These are phyloP conservation scores for Dyspetes luteomarginatus DNA, from an alignment of 2,888 invertebrate genomes.

Conservation along the genomic window DNA sequence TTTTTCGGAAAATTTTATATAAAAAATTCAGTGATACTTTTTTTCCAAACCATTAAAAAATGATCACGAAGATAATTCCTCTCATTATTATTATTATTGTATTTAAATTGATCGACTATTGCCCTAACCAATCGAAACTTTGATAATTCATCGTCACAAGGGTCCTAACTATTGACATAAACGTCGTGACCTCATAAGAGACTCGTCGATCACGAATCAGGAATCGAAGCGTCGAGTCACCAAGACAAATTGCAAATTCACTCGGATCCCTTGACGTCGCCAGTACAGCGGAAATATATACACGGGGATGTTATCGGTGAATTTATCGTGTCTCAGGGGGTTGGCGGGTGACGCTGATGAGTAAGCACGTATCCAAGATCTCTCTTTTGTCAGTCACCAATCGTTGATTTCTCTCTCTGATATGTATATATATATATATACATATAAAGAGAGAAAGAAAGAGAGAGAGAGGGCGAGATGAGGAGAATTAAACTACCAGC, in stretches of 20 bases:
- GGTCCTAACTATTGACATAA: conserved; percentile 23
- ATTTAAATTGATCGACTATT: conserved; percentile 38
- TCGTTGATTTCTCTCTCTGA: no score
- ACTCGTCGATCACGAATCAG: conserved; percentile 34
- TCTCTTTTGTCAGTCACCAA: conserved; percentile 65
- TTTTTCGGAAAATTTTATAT: background rate
- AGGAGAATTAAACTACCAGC: background rate
- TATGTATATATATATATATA: background rate
- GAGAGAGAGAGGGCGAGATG: background rate
- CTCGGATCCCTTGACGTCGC: no score
- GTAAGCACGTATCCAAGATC: conserved; percentile 49
- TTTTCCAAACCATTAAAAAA: conserved; percentile 2
- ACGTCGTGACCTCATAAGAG: background rate
- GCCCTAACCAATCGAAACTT: conserved; percentile 21
- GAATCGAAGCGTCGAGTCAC: conserved; percentile 75
- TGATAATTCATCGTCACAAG: conserved; percentile 49
- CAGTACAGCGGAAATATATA: background rate
- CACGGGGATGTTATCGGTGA: conserved; percentile 45
- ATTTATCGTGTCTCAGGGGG: conserved; percentile 40
- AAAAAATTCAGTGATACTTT: conserved; percentile 8
- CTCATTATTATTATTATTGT: conserved; percentile 32
- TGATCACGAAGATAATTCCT: conserved; percentile 25
- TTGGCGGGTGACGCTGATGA: conserved; percentile 61
- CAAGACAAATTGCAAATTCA: conserved; percentile 76
- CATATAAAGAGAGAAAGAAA: background rate